These are phyloP conservation scores for Drosophila atripex DNA, from an alignment of 2,888 invertebrate species.

Conservation along the genomic window DNA sequence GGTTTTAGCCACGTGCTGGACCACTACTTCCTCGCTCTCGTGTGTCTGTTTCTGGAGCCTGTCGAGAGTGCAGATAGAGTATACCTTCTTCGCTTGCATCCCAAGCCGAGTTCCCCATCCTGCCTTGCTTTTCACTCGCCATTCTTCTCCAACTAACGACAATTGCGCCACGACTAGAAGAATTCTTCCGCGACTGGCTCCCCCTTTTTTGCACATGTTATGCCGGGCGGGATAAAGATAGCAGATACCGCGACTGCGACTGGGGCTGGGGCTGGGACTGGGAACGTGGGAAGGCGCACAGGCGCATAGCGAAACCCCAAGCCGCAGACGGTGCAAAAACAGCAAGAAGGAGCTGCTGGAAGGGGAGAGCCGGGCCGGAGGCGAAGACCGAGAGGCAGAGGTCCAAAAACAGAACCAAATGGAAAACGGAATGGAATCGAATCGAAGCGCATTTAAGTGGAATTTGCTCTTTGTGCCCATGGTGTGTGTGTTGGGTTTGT, in stretches of 20 bases:
- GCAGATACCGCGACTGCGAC: conserved; percentile 3
- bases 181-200: conserved; percentile 22
- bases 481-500: conserved; percentile 21
- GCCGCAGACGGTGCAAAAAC: conserved; percentile 37
- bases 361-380: conserved; percentile 22
- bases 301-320: conserved; percentile 40
- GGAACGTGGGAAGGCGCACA: conserved; percentile 50
- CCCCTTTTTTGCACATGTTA: conserved; percentile 40
- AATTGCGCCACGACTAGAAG: conserved; percentile 64
- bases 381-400: conserved; percentile 34
- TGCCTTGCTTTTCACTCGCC: conserved; percentile 41
- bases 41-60: no score
- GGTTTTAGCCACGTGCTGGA: no score
- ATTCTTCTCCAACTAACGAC: conserved; percentile 57
- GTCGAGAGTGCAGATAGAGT: not conserved
- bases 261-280: conserved; percentile 1
- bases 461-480: conserved; percentile 39
- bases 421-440: conserved; percentile 69
- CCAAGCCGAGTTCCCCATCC: not conserved
- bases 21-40: no score
- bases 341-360: conserved; percentile 13
- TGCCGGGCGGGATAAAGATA: conserved; percentile 12
- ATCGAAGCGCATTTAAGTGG: conserved; percentile 68
- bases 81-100: not conserved
- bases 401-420: conserved; percentile 63